phyloP scores from a whole-genome alignment of 1,140 invertebrate species.

The Camponotus vicinus region DNA sequence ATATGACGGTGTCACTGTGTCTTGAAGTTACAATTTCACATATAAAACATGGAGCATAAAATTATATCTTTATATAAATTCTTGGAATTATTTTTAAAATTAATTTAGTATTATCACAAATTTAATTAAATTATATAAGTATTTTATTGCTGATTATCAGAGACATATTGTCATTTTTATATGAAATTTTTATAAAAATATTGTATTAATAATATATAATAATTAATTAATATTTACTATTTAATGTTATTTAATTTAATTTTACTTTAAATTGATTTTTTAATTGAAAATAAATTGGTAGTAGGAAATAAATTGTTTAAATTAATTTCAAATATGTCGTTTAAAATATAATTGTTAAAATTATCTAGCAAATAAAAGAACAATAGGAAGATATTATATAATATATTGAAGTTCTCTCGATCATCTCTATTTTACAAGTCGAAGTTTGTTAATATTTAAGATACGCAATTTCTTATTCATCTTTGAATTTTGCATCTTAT shows the following conservation, averaged over 20 bases:
- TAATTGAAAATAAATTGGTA: too few relatives aligned
- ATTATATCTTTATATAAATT: background rate
- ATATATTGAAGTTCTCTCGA: background rate
- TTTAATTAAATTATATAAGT: background rate
- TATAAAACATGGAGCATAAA: background rate
- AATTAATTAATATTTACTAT: too few relatives aligned
- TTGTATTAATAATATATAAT: too few relatives aligned
- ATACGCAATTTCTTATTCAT: background rate
- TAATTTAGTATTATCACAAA: background rate
- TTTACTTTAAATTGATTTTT: background rate
- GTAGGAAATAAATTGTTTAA: constrained; percentile 6
- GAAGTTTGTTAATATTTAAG: background rate
- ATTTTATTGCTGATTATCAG: background rate
- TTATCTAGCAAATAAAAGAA: background rate
- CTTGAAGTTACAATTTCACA: background rate
- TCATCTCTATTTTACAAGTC: background rate
- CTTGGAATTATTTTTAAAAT: background rate
- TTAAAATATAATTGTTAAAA: too few relatives aligned
- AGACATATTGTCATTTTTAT: too few relatives aligned
- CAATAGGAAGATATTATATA: background rate
- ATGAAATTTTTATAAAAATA: background rate
- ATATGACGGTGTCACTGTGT: background rate
- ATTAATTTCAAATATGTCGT: too few relatives aligned
- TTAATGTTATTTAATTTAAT: background rate
- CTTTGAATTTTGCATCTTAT: background rate